Evolutionary conservation across 2,888 invertebrate species (phyloP).

Genomic region (Congeria kusceri): DNA sequence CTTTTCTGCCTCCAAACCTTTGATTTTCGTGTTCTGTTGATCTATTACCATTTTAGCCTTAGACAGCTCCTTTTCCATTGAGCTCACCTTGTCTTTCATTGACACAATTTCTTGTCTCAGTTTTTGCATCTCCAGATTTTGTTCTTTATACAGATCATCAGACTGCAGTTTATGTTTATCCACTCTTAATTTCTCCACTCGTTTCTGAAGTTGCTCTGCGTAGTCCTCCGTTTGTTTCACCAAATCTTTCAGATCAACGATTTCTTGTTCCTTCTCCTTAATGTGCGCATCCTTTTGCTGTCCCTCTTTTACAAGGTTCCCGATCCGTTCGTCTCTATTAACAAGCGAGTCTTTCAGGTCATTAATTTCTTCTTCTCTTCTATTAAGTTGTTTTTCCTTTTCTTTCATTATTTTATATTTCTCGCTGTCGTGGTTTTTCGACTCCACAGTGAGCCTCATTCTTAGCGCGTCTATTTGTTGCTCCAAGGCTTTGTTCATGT

Average conservation of each 20-base stretch:
- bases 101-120: conserved; percentile 68
- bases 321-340: conserved; percentile 69
- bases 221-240: conserved; percentile 75
- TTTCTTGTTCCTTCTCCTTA: conserved; percentile 70
- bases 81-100: conserved; percentile 69
- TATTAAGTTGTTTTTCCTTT: conserved; percentile 64
- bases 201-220: conserved; percentile 70
- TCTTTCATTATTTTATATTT: conserved; percentile 65
- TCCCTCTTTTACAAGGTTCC: conserved; percentile 57
- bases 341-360: conserved; percentile 71
- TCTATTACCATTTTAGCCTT: conserved; percentile 71
- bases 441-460: conserved; percentile 73
- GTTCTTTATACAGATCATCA: conserved; percentile 64
- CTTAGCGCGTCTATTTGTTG: conserved; percentile 75
- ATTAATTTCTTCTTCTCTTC: conserved; percentile 72
- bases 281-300: conserved; percentile 71
- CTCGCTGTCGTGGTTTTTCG: conserved; percentile 71
- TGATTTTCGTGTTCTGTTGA: conserved; percentile 71
- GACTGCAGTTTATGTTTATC: conserved; percentile 68
- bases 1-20: conserved; percentile 68
- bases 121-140: conserved; percentile 68
- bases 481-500: conserved; percentile 71
- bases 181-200: conserved; percentile 66
- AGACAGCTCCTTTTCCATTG: conserved; percentile 72
- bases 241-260: conserved; percentile 70